phyloP scores from a whole-genome alignment of 2,888 invertebrate species.

The Orchestes rusci region DNA sequence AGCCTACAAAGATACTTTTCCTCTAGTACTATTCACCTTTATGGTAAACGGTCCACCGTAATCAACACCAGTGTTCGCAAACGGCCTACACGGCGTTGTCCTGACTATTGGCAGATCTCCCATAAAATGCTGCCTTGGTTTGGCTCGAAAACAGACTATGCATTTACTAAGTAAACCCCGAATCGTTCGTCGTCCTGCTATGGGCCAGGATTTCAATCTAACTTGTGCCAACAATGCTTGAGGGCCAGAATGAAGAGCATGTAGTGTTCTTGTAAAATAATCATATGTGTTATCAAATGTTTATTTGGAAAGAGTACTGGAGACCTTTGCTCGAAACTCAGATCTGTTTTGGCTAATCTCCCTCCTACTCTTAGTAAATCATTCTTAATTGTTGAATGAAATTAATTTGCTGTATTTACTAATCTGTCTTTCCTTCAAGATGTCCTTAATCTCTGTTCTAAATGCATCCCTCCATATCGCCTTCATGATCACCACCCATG shows the following conservation, averaged over 20 bases:
- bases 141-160: constrained; percentile 1
- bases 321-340: too few species aligned
- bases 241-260: neutral
- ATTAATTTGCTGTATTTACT: too few species aligned
- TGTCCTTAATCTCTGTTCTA: too few species aligned
- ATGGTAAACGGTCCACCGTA: constrained; percentile 5
- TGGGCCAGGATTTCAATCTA: neutral
- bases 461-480: too few species aligned
- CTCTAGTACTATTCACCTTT: constrained; percentile 10
- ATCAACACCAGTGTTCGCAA: constrained; percentile 18
- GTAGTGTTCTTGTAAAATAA: neutral
- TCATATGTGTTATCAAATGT: too few species aligned
- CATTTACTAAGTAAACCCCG: neutral
- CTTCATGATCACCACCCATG: too few species aligned
- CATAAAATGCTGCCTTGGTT: constrained; percentile 7
- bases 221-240: neutral
- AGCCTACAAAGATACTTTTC: constrained; percentile 5
- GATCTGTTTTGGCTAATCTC: too few species aligned
- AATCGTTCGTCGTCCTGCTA: neutral
- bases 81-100: constrained; percentile 13
- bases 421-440: too few species aligned
- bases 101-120: constrained; percentile 16
- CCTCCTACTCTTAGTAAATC: too few species aligned
- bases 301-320: too few species aligned
- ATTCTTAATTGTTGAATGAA: too few species aligned